phyloP scores from a whole-genome alignment of 2,113 vertebrate genomes.

The Nicator chloris region DNA sequence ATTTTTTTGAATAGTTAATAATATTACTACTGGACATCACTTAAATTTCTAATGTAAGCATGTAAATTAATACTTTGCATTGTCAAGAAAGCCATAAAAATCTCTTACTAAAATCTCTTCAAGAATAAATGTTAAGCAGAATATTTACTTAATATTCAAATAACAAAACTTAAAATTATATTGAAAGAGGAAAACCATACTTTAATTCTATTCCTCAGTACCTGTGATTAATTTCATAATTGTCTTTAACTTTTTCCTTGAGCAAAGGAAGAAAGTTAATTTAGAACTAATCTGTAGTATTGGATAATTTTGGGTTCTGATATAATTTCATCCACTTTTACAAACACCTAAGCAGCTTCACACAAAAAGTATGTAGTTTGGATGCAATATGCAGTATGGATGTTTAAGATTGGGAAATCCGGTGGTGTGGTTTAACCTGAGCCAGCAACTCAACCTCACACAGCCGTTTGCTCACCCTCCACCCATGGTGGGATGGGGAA shows the following conservation, averaged over 20 bases:
- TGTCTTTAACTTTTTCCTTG: background rate
- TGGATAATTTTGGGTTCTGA: background rate
- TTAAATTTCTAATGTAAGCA: background rate
- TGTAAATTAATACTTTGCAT: background rate
- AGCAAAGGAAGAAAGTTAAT: background rate
- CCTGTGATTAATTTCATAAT: background rate
- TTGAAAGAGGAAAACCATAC: background rate
- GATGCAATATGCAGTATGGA: background rate
- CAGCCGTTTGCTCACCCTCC: background rate
- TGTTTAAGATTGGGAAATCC: background rate
- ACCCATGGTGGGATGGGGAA: no score
- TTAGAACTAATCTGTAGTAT: background rate
- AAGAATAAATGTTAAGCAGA: background rate
- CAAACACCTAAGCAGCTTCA: background rate
- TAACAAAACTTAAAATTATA: background rate
- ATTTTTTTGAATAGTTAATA: background rate
- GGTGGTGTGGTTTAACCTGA: background rate
- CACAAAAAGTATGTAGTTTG: background rate
- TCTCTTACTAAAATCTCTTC: background rate
- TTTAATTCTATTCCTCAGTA: background rate
- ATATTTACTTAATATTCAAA: background rate
- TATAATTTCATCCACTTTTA: background rate
- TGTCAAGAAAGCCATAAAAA: background rate
- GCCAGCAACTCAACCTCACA: background rate
- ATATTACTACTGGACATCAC: background rate